phyloP scores from a whole-genome alignment of 2,888 invertebrate species.

The Lissonota sp. region DNA sequence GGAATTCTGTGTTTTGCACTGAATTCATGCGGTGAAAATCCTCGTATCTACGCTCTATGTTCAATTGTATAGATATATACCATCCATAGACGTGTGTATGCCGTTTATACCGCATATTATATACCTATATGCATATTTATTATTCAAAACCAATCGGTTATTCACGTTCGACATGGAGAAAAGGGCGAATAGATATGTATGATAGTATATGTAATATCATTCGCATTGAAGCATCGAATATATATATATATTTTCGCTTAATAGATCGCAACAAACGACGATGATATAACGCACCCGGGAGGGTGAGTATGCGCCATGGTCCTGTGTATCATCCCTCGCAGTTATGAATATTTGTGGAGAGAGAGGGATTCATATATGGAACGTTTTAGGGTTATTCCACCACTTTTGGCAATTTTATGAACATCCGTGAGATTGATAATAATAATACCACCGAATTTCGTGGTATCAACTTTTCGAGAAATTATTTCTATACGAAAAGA shows the following conservation, averaged over 20 bases:
- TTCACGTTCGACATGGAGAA: slow-evolving; percentile 31
- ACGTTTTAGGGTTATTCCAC: no score
- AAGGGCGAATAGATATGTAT: slow-evolving; percentile 1
- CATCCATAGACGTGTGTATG: not conserved
- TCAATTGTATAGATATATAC: not conserved
- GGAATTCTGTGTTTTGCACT: not conserved
- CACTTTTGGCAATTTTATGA: no score
- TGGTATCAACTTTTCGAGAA: no score
- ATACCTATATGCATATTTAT: not conserved
- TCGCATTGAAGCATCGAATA: slow-evolving; percentile 69
- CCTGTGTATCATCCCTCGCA: not conserved
- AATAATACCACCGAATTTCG: no score
- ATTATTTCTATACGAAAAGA: no score
- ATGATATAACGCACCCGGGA: slow-evolving; percentile 54
- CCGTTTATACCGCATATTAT: not conserved
- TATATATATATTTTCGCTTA: slow-evolving; percentile 73
- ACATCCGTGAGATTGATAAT: no score
- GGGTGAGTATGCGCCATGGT: slow-evolving; percentile 10
- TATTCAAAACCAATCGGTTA: slow-evolving; percentile 49
- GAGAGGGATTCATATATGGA: not conserved
- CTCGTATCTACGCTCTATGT: not conserved
- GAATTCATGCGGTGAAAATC: not conserved
- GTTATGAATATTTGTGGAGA: not conserved
- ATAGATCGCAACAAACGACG: slow-evolving; percentile 77
- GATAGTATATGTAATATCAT: not conserved